Evolutionary conservation across 2,797 vertebrate species (phyloP).

Genomic region (Arctocebus calabarensis): DNA sequence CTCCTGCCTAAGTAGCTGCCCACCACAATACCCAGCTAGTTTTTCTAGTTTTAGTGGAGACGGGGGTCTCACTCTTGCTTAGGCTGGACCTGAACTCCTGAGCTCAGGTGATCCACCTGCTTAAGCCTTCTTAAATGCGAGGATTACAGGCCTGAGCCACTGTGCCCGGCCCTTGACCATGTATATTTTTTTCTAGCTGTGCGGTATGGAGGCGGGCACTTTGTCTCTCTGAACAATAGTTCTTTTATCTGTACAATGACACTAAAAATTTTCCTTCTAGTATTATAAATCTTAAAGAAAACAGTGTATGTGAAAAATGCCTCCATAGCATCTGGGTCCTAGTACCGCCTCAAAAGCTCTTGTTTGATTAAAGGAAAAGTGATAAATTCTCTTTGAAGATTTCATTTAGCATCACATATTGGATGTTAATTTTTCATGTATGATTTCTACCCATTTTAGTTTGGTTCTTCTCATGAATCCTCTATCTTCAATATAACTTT

Average conservation of each 20-base stretch:
- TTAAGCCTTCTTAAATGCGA: no score
- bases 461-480: background rate
- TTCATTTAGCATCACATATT: background rate
- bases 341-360: background rate
- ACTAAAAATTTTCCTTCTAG: background rate
- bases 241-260: background rate
- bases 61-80: no score
- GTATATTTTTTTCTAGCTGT: background rate
- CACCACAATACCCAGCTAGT: no score
- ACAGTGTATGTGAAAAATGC: background rate
- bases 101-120: no score
- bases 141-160: no score
- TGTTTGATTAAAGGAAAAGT: background rate
- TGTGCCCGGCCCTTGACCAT: no score
- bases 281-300: background rate
- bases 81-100: no score
- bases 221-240: background rate
- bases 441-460: background rate
- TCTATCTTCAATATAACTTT: background rate
- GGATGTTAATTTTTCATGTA: background rate
- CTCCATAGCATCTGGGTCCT: background rate
- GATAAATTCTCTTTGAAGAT: background rate
- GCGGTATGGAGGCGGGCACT: fast-evolving
- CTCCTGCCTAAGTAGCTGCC: no score
- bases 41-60: no score